Percentiles rank a stretch among this genome's conserved stretches.
These are phyloP conservation scores for Alexandromys fortis DNA, from an alignment of 2,113 vertebrate genomes.

Conservation along the genomic window DNA sequence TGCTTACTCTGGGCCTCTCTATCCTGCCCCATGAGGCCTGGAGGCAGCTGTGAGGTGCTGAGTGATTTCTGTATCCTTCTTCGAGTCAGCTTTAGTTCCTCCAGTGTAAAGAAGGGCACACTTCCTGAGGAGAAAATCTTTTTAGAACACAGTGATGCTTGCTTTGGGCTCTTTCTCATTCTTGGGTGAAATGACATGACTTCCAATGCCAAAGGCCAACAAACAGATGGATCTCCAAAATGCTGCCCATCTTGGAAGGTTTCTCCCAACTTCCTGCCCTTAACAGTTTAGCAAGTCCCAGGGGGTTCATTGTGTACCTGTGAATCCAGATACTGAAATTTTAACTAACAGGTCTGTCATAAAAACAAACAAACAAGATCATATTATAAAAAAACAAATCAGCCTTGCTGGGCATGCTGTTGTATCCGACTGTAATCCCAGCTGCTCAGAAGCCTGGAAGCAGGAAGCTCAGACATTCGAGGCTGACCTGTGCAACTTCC, in stretches of 20 bases:
- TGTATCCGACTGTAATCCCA: background rate
- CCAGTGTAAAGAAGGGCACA: background rate
- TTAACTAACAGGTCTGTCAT: background rate
- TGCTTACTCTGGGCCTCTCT: background rate
- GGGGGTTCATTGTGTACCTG: background rate
- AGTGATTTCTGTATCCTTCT: background rate
- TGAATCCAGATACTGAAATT: background rate
- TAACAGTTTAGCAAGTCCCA: background rate
- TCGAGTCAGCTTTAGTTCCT: background rate
- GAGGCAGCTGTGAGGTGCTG: background rate
- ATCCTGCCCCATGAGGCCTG: background rate
- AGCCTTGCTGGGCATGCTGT: background rate
- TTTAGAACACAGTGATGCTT: background rate
- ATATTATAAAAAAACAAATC: background rate
- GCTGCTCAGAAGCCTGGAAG: background rate
- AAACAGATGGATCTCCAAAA: background rate
- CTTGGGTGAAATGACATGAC: background rate
- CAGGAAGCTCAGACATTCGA: background rate
- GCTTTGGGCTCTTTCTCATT: constrained; percentile 1
- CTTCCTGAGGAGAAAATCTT: background rate
- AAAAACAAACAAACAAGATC: background rate
- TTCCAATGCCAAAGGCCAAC: background rate
- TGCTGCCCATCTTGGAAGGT: background rate
- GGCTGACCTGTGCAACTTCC: background rate
- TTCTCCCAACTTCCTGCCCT: background rate